Percentiles rank a stretch among this genome's conserved stretches.
These are phyloP conservation scores for Cephus pulcher DNA, from an alignment of 2,888 invertebrate genomes.

Conservation along the genomic window DNA sequence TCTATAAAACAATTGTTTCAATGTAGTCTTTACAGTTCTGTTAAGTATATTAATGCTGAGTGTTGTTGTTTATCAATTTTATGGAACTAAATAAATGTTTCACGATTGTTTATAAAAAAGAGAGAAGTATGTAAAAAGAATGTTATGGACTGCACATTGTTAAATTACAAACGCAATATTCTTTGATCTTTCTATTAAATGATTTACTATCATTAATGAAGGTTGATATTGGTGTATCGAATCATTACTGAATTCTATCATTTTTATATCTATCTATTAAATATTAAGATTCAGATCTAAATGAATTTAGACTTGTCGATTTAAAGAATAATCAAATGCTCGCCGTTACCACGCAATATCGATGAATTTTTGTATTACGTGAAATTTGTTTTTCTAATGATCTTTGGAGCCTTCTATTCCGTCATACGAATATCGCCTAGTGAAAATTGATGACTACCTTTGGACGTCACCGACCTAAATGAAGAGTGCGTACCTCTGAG, in stretches of 20 bases:
- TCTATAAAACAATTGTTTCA: neutral
- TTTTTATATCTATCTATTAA: neutral
- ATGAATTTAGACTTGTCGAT: neutral
- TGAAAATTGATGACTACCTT: neutral
- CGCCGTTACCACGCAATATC: too few species aligned
- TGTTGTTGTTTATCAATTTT: neutral
- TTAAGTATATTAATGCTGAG: neutral
- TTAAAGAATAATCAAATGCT: neutral
- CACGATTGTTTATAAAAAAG: neutral
- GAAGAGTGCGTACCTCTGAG: neutral
- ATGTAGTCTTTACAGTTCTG: neutral
- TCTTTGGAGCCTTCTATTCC: neutral
- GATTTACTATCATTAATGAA: neutral
- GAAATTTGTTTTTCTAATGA: neutral
- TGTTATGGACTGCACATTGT: neutral
- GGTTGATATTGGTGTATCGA: neutral
- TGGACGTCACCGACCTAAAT: neutral
- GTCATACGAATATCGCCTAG: neutral
- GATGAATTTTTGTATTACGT: neutral
- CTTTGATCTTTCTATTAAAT: neutral
- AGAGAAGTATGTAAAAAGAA: neutral
- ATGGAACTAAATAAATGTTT: neutral
- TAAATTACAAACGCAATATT: neutral
- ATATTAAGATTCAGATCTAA: neutral
- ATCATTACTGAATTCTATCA: neutral